Base-by-base conservation (phyloP, 2,888 invertebrate species). In the Argyresthia albistria region DNA sequence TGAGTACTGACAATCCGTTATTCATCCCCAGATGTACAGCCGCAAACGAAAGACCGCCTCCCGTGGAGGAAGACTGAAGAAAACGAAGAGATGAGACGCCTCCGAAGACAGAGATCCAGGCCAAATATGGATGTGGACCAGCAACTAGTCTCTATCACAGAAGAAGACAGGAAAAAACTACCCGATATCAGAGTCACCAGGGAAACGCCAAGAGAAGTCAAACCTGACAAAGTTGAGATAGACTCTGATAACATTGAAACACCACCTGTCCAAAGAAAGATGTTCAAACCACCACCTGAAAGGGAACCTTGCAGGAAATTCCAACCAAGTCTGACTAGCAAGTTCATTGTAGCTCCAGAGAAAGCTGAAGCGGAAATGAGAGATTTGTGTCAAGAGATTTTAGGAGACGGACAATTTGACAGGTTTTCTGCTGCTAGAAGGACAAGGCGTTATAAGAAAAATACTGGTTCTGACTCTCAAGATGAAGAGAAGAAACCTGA, bases 181-280 rank as follows among this genome's bases (percentile, higher is more conserved):
- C 86, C 89, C 10, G 82, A 88, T 57, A 86, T 88, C 47, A 78
- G 76, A 39, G 69, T 84, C 45, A 75, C 84, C 12, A 65, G 59
- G 35, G 75, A 70, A 15, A 46, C 37, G 1, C 14, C n/a, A 8
- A 70, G 59, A 46, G 75, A 72, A 7, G 56, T 49, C 1, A 73
- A 67, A 36, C 69, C 89, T 14, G 93, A 93, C 62, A 92, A 92
- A 69, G 91, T 93, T 10, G 95, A 96, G 68, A 95, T 96, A 43
- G 96, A 96, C 73, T 95, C 95, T 2, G 96, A 96, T 63, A 96
- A 96, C 63, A 94, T 96, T 37, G 96, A 96, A 84, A 96, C 96
- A 1, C 96, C 96, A 15, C 96, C 96, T 6, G 94, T 92, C 0
- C 92, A 92, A 14, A 88, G 96, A 53, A 91, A 93, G 60, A 77